These are phyloP conservation scores for Euleptes europaea DNA, from an alignment of 2,113 vertebrate species.

Conservation along the genomic window DNA sequence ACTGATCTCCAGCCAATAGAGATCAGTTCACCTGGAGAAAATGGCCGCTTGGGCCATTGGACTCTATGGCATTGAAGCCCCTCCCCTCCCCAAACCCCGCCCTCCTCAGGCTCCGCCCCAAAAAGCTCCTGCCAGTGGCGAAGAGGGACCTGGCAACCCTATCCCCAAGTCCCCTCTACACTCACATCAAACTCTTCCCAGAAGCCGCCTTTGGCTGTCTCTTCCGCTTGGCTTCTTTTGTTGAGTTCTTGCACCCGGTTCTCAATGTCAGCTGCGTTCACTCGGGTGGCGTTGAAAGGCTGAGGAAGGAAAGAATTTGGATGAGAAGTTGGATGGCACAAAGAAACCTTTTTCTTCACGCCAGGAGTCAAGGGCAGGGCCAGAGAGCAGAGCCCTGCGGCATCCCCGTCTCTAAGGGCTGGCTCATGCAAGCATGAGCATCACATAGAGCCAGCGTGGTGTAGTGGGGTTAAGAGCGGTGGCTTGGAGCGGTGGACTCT, in stretches of 20 bases:
- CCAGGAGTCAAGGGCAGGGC: background rate
- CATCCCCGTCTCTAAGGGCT: background rate
- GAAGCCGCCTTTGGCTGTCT: slow-evolving; percentile 90
- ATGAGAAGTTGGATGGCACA: background rate
- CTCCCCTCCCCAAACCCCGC: too few species aligned
- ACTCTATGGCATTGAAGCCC: too few species aligned
- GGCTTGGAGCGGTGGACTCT: too few species aligned
- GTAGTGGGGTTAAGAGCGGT: too few species aligned
- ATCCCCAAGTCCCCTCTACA: background rate
- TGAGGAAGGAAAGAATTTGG: slow-evolving; percentile 53
- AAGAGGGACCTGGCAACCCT: too few species aligned
- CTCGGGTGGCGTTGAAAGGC: slow-evolving; percentile 90
- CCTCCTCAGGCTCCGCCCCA: too few species aligned
- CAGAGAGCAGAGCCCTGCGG: background rate
- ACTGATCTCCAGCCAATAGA: too few species aligned
- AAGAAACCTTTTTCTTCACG: background rate
- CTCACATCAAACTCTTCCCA: slow-evolving; percentile 98
- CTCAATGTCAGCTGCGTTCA: slow-evolving; percentile 93
- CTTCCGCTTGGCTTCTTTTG: slow-evolving; percentile 75
- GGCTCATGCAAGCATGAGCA: background rate
- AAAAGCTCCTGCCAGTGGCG: too few species aligned
- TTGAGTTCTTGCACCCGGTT: slow-evolving; percentile 88
- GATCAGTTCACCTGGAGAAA: too few species aligned
- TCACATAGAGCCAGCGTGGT: too few species aligned
- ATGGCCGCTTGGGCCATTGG: too few species aligned